phyloP scores from a whole-genome alignment of 2,888 invertebrate species.

The Andrena fulva region DNA sequence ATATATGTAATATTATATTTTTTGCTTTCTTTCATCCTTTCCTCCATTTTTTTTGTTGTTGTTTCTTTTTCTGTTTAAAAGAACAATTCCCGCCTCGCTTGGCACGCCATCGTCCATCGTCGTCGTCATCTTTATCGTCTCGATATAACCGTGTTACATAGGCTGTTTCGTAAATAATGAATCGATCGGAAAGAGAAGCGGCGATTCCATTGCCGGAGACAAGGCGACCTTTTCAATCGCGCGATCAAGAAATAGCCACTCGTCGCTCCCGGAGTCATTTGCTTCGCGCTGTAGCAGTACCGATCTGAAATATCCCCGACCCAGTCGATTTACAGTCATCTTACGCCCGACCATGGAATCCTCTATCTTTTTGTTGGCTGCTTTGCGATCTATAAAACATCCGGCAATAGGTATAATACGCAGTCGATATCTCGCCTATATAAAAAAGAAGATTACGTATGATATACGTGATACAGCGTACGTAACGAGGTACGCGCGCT shows the following conservation, averaged over 20 bases:
- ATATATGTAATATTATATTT: constrained; percentile 67
- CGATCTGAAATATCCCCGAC: not conserved
- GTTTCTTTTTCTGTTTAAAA: constrained; percentile 50
- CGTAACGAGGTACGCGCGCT: constrained; percentile 62
- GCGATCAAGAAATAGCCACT: not conserved
- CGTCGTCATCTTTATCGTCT: constrained; percentile 50
- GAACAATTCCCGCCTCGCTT: constrained; percentile 75
- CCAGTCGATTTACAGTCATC: constrained; percentile 23
- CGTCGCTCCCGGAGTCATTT: not conserved
- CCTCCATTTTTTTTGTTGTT: not conserved
- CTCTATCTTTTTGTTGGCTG: constrained; percentile 22
- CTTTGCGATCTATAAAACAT: constrained; percentile 47
- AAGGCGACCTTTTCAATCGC: not conserved
- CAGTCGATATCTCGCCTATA: constrained; percentile 67
- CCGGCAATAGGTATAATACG: constrained; percentile 56
- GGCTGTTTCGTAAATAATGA: constrained; percentile 52
- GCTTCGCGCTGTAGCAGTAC: too few relatives aligned
- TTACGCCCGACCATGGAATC: not conserved
- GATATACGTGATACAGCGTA: constrained; percentile 66
- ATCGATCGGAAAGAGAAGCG: constrained; percentile 36
- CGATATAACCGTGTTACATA: constrained; percentile 52
- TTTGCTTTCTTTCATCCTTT: constrained; percentile 49
- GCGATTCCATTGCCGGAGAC: constrained; percentile 1
- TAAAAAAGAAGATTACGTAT: constrained; percentile 64
- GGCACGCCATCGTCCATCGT: constrained; percentile 67